A percentile compares a stretch with the other conserved stretches of the same genome.
Evolutionary conservation across 2,888 invertebrate genomes (phyloP).

Genomic region (Germaria angustata): DNA sequence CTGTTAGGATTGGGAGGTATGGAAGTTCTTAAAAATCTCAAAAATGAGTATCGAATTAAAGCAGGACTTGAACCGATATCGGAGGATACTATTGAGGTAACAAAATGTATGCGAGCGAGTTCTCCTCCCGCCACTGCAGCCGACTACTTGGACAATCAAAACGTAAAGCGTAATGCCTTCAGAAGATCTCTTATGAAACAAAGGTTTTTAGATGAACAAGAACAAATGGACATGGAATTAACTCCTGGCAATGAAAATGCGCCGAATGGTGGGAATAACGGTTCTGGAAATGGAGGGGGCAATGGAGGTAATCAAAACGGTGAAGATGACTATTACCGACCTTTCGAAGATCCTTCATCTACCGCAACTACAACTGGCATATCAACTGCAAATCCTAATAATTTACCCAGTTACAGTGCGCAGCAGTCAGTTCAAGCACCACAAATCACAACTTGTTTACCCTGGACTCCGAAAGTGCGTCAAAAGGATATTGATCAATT

Average conservation of each 20-base stretch:
- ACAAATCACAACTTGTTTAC: slow-evolving; percentile 83
- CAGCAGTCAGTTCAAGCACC: slow-evolving; percentile 73
- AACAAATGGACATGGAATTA: slow-evolving; percentile 86
- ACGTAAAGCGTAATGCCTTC: slow-evolving; percentile 87
- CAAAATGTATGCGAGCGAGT: slow-evolving; percentile 94
- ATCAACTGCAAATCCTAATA: slow-evolving; percentile 75
- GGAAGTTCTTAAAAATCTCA: slow-evolving; percentile 88
- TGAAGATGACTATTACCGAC: slow-evolving; percentile 76
- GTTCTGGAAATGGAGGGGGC: slow-evolving; percentile 73
- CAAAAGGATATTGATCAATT: slow-evolving; percentile 96
- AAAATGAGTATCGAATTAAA: slow-evolving; percentile 85
- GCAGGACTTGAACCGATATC: slow-evolving; percentile 87
- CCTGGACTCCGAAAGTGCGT: slow-evolving; percentile 97
- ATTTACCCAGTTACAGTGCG: slow-evolving; percentile 73
- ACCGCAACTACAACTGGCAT: slow-evolving; percentile 55
- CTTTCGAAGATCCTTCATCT: slow-evolving; percentile 79
- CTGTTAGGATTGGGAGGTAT: slow-evolving; percentile 96
- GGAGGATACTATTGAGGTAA: slow-evolving; percentile 97
- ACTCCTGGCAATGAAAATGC: slow-evolving; percentile 81
- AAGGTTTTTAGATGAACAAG: slow-evolving; percentile 91
- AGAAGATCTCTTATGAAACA: slow-evolving; percentile 91
- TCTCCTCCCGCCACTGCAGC: slow-evolving; percentile 96
- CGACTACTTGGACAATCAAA: slow-evolving; percentile 92
- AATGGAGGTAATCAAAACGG: slow-evolving; percentile 75
- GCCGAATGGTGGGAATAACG: slow-evolving; percentile 66